phyloP scores from a whole-genome alignment of 2,797 vertebrate species.

The Neosilurus mollespiculum region DNA sequence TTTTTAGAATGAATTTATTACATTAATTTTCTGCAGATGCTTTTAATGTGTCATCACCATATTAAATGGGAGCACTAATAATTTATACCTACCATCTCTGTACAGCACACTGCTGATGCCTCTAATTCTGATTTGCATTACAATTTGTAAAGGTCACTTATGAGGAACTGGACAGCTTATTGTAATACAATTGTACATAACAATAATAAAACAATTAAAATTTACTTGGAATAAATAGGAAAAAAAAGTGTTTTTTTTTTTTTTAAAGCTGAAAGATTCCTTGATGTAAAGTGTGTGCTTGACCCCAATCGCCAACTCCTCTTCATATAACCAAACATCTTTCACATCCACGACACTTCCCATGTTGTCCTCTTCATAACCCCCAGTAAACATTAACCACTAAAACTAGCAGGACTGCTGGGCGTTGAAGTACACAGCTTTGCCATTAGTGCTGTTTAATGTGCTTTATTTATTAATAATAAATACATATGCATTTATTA shows the following conservation, averaged over 20 bases:
- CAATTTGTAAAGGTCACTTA: not conserved
- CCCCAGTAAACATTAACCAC: not conserved
- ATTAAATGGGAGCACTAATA: not conserved
- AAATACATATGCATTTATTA: too few relatives aligned
- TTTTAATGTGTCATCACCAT: not conserved
- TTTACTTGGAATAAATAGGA: not conserved
- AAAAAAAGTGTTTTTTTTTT: not conserved
- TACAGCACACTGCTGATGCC: not conserved
- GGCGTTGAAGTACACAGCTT: not conserved
- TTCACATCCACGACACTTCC: not conserved
- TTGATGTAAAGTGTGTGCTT: constrained; percentile 1
- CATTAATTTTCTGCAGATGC: not conserved
- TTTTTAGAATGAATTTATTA: constrained; percentile 7
- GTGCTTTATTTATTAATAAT: not conserved
- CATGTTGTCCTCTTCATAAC: not conserved
- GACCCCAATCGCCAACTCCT: constrained; percentile 6
- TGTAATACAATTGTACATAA: not conserved
- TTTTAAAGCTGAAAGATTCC: too few relatives aligned
- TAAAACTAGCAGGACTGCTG: not conserved
- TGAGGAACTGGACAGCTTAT: not conserved
- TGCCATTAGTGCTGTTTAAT: too few relatives aligned
- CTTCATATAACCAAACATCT: constrained; percentile 13
- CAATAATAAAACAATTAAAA: not conserved
- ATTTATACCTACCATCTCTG: not conserved
- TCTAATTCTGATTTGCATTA: constrained; percentile 8